Percentiles rank a stretch among this genome's conserved stretches.
Conservation (phyloP, 1,140 invertebrate genomes). For the Stegodyphus dumicola region DNA sequence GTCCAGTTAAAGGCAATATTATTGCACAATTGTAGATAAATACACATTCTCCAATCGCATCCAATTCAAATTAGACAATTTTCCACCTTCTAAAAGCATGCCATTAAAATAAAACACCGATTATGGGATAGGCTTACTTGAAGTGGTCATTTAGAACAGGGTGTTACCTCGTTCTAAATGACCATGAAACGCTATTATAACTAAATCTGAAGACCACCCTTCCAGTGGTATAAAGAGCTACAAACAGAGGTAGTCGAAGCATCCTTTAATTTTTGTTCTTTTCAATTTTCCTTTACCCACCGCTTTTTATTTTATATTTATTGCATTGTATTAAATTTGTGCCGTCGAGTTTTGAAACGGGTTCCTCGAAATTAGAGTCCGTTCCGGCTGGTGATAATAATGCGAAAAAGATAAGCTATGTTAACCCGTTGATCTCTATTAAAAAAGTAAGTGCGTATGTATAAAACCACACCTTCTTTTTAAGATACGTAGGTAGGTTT, state of each 20-base stretch:
- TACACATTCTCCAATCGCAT: slow-evolving; percentile 2
- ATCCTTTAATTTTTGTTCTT: slow-evolving; percentile 27
- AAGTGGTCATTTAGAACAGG: slow-evolving; percentile 46
- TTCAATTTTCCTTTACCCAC: not conserved
- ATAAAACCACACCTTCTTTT: not conserved
- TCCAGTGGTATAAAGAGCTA: slow-evolving; percentile 5
- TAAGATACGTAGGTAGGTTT: slow-evolving; percentile 25
- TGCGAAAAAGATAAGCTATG: slow-evolving; percentile 35
- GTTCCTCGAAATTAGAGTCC: slow-evolving; percentile 32
- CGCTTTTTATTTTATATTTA: slow-evolving; percentile 28
- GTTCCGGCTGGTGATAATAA: slow-evolving; percentile 45
- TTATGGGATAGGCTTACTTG: slow-evolving; percentile 23
- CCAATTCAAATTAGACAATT: slow-evolving; percentile 23
- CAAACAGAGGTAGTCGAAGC: slow-evolving; percentile 30
- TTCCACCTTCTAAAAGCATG: not conserved
- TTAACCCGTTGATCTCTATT: slow-evolving; percentile 57
- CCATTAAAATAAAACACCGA: slow-evolving; percentile 1
- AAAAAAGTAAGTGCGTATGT: slow-evolving; percentile 19
- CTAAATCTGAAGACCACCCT: slow-evolving; percentile 48
- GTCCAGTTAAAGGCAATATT: too few species aligned
- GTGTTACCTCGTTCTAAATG: slow-evolving; percentile 45
- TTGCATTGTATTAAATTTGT: slow-evolving; percentile 52
- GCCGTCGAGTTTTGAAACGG: slow-evolving; percentile 21
- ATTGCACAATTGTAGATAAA: too few species aligned
- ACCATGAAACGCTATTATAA: slow-evolving; percentile 56